Base-by-base conservation (phyloP, 2,888 invertebrate genomes). In the Hirtodrosophila confusa region DNA sequence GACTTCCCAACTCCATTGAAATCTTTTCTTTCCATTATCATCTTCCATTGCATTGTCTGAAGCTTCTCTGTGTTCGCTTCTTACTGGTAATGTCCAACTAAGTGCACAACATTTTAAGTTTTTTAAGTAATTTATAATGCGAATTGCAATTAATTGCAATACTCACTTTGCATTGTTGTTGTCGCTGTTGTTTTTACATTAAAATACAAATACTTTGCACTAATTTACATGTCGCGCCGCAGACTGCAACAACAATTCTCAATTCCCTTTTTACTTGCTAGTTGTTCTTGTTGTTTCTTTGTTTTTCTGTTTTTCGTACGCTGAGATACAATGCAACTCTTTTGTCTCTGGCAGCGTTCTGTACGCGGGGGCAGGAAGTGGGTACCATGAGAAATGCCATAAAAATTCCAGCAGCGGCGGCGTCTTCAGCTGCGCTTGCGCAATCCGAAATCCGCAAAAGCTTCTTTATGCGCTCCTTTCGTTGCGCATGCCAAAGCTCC, bases 331-430 rank as follows among this genome's bases (percentile, higher is more conserved):
- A 86, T 86, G 83, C 80, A 61, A 60, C 58, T 69, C 80, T 87
- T 86, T 85, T 85, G 83, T 87, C 57, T 63, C 39, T 72, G 51
- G 36, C n/a, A 36, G 50, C 47, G 51, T 40, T 68, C 36, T 69
- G 33, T 23, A 11, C 23, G 12, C 9, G 56, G 61, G 50, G 33
- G 74, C 47, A 51, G 71, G 61, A 57, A 64, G 69, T 61, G 63
- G 74, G 72, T 72, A 49, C 61, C 70, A 83, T 83, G 80, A 62
- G 74, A 82, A 80, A 76, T 85, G 79, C 86, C 63, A 83, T 87
- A 78, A 79, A 82, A 86, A 84, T 84, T 87, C 84, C 82, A 67
- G 29, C 49, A 23, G 44, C 35, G 37, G 43, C 69, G 56, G 41
- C 65, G 27, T 75, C 61, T 61, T 66, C 53, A 40, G 69, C 63